Evolutionary conservation across 2,797 vertebrate genomes (phyloP), one percentile per base, ranked within the genome.

Genomic region (Mergus octosetaceus): DNA sequence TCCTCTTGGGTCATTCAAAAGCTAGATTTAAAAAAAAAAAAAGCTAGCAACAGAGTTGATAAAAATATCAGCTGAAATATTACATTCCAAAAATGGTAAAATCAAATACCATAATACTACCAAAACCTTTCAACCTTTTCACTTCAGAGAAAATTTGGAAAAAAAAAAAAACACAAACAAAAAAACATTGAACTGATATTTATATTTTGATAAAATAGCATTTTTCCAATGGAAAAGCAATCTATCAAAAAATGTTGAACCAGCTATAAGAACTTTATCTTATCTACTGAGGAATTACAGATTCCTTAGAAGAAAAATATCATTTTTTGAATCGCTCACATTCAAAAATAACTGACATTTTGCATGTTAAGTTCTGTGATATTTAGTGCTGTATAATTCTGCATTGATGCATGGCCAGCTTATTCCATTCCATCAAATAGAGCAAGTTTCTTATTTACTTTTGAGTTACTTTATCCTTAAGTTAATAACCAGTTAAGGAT

Each of bases 101-200:
- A 85, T 30, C 13, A 75, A 81, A 76, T n/a, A 54, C 9, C 24
- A 1, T n/a, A 66, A 71, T 13, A 56, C 8, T 20, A 85, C 7
- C 60, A 76, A 92, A 89, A 70, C 74, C 32, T 79, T 84, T 81
- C 51, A 82, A 82, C 51, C 51, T 96, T 88, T 93, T 73, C 34
- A 92, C 21, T 70, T 94, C 53, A 74, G 79, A 70, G 64, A 76
- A 89, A 79, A 91, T 82, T 0, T 85, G 68, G 76, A 91, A 93
- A 90, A 90, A 47, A 47, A 47, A 93, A 90, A 90, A 45, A n/a
- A n/a, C n/a, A n/a, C n/a, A n/a, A n/a, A n/a, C n/a, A n/a, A n/a
- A n/a, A n/a, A n/a, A 1, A 7, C 22, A 66, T 60, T 62, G 38
- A 92, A 58, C 51, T 38, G 45, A 81, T 73, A 75, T 12, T 60